Percentiles rank a stretch among this genome's conserved stretches.
Conservation (phyloP, 2,888 invertebrate genomes). For the Tetramorium bicarinatum region DNA sequence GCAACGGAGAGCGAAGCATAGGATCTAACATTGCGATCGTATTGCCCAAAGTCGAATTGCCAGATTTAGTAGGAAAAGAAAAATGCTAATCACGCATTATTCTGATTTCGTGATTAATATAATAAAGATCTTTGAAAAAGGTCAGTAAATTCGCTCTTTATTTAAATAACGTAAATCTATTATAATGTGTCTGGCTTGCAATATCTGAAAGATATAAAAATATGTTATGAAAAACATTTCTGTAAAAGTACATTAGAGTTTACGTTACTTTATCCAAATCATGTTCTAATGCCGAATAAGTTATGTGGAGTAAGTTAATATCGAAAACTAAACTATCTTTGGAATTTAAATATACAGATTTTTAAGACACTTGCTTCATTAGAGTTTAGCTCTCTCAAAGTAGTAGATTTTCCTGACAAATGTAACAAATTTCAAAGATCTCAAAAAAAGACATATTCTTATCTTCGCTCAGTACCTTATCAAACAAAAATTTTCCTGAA, state of each 20-base stretch:
- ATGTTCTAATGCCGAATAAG: neutral
- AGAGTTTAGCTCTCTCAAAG: neutral
- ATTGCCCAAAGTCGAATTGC: constrained; percentile 69
- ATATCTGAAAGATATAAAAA: neutral
- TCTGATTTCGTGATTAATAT: constrained; percentile 43
- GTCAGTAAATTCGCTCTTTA: constrained; percentile 57
- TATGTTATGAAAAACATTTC: neutral
- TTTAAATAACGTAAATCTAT: constrained; percentile 33
- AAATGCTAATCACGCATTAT: constrained; percentile 51
- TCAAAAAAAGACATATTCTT: constrained; percentile 11
- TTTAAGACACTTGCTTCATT: neutral
- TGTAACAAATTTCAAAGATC: constrained; percentile 19
- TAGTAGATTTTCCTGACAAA: neutral
- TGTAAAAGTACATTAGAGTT: neutral
- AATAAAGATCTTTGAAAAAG: constrained; percentile 42
- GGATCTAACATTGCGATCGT: constrained; percentile 57
- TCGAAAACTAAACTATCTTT: neutral
- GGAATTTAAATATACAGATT: neutral
- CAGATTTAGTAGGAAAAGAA: constrained; percentile 65
- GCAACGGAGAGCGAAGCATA: constrained; percentile 84
- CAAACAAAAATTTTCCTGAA: constrained; percentile 30
- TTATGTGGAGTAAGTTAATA: neutral
- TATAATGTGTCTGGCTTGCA: constrained; percentile 53
- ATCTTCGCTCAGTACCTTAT: constrained; percentile 21
- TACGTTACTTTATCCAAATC: neutral